Evolutionary conservation across 2,888 invertebrate genomes (phyloP), one percentile per base, ranked within the genome.

Genomic region (Xanthorhoe spadicearia): DNA sequence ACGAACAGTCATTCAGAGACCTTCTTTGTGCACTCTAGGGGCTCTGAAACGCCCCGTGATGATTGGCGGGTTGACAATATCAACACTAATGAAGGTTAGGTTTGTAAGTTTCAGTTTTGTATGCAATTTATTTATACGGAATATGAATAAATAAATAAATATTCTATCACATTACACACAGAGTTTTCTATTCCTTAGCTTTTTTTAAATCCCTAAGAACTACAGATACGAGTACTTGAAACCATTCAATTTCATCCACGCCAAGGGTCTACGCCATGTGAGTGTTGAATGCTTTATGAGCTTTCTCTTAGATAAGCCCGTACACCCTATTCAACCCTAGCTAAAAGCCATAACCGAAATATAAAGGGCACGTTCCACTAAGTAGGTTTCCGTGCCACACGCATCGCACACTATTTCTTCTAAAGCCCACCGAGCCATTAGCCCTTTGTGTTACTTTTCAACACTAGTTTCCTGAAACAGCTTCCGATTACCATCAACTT

Each of bases 211-310:
- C 32, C 6, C 6, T 32, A 32, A 4, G 6, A 32, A 32, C 32
- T 32, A 32, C 32, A 32, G 32, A 32, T 7, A 32, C 38, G 0
- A 13, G 13, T 13, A 51, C 23, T 58, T 38, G 46, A 63, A 63
- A 57, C 51, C 53, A 48, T 59, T 59, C 38, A 59, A 38, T 64
- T 53, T 63, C n/a, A 23, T 58, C 51, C 32, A 54, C 49, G 55
- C 35, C n/a, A 3, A 54, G 55, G 54, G 53, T 32, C 46, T 53
- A 52, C 19, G 7, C 32, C 18, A 32, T 55, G 53, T 54, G 62
- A 23, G 50, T 62, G 43, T 59, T 66, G 62, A 62, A 66, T 66
- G 59, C 59, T 62, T 62, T 59, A 66, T 66, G 62, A 66, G 66
- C 28, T 62, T 55, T 58, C 57, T 63, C 57, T 54, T 59, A 66